Evolutionary conservation across 2,113 vertebrate genomes (phyloP).

Genomic region (Ochotona princeps): DNA sequence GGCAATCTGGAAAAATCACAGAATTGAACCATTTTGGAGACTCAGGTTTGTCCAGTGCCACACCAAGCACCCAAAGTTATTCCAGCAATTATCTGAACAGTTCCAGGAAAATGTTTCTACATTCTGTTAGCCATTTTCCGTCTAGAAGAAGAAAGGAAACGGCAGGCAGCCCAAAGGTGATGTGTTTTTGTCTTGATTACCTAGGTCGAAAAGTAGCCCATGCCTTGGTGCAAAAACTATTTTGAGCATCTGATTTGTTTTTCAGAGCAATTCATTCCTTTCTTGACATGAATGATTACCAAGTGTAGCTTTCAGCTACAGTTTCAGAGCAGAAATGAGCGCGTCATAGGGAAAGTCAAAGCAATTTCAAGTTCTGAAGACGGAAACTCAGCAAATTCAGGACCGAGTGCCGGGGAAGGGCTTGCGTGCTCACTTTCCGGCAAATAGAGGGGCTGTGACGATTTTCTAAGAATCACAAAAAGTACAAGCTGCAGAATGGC

Average conservation of each 20-base stretch:
- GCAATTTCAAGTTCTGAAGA: constrained; percentile 31
- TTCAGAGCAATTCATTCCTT: constrained; percentile 29
- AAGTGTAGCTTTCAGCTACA: not conserved
- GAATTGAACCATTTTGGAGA: constrained; percentile 14
- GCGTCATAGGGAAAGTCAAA: constrained; percentile 29
- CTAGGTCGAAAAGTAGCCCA: constrained; percentile 35
- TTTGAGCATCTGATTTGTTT: constrained; percentile 55
- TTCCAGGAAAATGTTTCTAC: constrained; percentile 24
- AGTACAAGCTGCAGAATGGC: constrained; percentile 20
- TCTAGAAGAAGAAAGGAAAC: constrained; percentile 27
- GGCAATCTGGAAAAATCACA: not conserved
- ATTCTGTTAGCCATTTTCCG: constrained; percentile 36
- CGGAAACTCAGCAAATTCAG: not conserved
- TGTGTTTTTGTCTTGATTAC: constrained; percentile 48
- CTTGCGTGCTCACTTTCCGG: not conserved
- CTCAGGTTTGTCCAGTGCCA: not conserved
- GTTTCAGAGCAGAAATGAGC: constrained; percentile 45
- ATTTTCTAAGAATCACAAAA: constrained; percentile 3
- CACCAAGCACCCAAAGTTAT: not conserved
- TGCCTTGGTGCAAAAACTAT: not conserved
- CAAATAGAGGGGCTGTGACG: constrained; percentile 13
- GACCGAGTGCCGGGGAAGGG: constrained; percentile 22
- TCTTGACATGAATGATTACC: constrained; percentile 51
- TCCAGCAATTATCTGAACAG: constrained; percentile 26
- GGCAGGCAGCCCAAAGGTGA: constrained; percentile 26